Evolutionary conservation across 2,797 vertebrate genomes (phyloP).

Genomic region (Euthynnus affinis): DNA sequence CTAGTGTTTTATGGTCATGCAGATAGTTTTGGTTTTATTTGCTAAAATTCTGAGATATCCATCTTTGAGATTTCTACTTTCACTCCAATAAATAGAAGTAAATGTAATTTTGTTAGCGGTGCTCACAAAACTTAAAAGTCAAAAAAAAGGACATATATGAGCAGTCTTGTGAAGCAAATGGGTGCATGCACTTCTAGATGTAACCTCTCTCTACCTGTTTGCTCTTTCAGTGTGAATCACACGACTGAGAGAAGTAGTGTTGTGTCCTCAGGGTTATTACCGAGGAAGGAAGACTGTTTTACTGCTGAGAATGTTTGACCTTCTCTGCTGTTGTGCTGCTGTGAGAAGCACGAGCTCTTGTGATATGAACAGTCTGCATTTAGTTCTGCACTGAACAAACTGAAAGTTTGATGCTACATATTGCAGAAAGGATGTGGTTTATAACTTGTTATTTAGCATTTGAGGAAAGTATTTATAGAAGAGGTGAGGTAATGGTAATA

Average conservation of each 20-base stretch:
- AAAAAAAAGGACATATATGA: neutral
- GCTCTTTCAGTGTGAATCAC: slow-evolving; percentile 14
- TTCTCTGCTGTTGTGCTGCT: slow-evolving; percentile 13
- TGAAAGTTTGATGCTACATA: neutral
- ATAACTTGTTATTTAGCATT: neutral
- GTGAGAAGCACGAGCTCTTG: neutral
- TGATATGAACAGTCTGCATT: slow-evolving; percentile 1
- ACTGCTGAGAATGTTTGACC: slow-evolving; percentile 38
- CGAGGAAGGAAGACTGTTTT: slow-evolving; percentile 24
- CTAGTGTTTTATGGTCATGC: neutral
- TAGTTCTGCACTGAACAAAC: neutral
- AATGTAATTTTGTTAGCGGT: neutral
- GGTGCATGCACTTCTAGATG: neutral
- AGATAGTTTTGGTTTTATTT: slow-evolving; percentile 9
- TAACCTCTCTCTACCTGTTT: slow-evolving; percentile 12
- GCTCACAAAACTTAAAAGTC: neutral
- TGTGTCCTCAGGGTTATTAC: slow-evolving; percentile 9
- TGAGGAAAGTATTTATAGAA: neutral
- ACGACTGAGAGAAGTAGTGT: neutral
- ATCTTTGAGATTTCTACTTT: no score
- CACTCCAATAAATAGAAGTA: neutral
- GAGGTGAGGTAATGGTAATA: neutral
- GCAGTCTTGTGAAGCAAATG: neutral
- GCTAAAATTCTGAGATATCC: neutral
- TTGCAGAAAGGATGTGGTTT: neutral